Base-by-base conservation (phyloP, 2,797 vertebrate species). In the Podargus strigoides region DNA sequence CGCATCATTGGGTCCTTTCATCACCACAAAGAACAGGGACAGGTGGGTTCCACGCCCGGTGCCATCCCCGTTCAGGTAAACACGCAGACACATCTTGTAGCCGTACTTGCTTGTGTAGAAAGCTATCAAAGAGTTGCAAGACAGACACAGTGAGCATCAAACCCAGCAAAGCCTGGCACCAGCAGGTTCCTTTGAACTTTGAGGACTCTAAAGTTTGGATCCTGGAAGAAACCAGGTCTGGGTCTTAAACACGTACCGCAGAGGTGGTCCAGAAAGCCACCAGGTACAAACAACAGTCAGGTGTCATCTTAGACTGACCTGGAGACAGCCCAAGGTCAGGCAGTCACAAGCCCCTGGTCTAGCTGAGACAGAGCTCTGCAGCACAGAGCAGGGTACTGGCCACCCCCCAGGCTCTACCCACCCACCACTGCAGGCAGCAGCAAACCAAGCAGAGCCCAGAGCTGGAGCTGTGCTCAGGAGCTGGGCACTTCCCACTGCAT, bases 31-130 rank as follows among this genome's bases (percentile, higher is more conserved):
- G 97, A 99, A 99, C 52, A 99, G 97, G 0, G 99, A 99, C 6
- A 99, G 98, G 81, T 99, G 99, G 0, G 99, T 98, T 6, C 98
- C 98, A 0, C 99, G 98, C 2, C 99, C 99, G 0, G 99, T 99
- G 89, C 99, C 99, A 0, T 99, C 99, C 1, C 99, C 99, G 0
- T 99, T 99, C 96, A 99, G 96, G 96, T 99, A 99, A n/a, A 99
- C 95, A 0, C 99, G 98, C 92, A 99, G 97, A 62, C 99, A 99
- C 99, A 99, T 99, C 98, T 99, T 99, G 97, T 99, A 99, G 87
- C 99, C 99, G 0, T 99, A 99, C 90, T 99, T 99, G 97, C 98
- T 99, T 9, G 99, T 99, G 96, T 99, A 99, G 98, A 99, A 99
- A 4, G 99, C 99, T 99, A 94, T 5, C 32, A 28, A 23, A 67